These are phyloP conservation scores for Calliphora vomitoria DNA, from an alignment of 2,888 invertebrate species.

Conservation along the genomic window DNA sequence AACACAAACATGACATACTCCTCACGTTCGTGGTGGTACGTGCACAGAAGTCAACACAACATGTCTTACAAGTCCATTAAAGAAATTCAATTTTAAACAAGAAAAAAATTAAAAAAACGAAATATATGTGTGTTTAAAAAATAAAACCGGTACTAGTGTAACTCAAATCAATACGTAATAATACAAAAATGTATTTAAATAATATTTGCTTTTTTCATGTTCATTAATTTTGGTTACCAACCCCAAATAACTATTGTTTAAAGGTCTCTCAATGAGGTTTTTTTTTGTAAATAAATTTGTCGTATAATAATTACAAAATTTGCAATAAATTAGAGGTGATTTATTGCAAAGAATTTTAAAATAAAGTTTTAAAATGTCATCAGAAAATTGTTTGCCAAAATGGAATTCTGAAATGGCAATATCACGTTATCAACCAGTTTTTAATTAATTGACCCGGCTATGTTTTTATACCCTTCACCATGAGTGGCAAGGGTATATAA, in stretches of 20 bases:
- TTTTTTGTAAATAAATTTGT: background rate
- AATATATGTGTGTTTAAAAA: background rate
- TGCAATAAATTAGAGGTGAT: background rate
- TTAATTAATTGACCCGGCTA: no score
- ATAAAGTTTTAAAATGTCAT: no score
- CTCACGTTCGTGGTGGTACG: constrained; percentile 1
- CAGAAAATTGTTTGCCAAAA: no score
- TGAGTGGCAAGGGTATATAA: no score
- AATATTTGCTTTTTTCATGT: background rate
- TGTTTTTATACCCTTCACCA: no score
- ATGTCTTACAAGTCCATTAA: constrained; percentile 28
- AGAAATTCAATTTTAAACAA: constrained; percentile 10
- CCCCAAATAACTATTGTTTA: background rate
- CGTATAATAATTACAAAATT: background rate
- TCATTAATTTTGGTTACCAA: background rate
- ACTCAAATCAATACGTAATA: background rate
- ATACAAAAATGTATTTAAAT: background rate
- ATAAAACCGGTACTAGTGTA: background rate
- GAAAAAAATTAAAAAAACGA: background rate
- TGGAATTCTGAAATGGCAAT: no score
- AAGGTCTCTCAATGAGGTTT: background rate
- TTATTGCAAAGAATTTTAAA: no score
- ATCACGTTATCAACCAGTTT: no score
- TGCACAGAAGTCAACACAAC: background rate
- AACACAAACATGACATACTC: constrained; percentile 11